Base-by-base conservation (phyloP, 2,888 invertebrate genomes). In the Thymelicus lineola region DNA sequence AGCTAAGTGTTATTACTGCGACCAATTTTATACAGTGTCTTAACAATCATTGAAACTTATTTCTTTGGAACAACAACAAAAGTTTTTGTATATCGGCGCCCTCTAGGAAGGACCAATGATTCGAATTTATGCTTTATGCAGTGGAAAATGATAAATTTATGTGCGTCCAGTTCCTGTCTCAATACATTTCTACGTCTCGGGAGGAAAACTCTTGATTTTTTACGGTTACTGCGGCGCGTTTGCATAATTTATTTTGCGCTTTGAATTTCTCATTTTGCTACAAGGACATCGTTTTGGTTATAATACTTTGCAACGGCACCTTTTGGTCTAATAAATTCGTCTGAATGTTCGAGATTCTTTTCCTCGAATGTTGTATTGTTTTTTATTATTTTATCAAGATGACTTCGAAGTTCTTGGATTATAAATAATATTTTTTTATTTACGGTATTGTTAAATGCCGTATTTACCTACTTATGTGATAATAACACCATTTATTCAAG, bases 81-180 rank as follows among this genome's bases (percentile, higher is more conserved):
- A 82, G 77, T 79, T 81, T 76, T 75, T 75, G 73, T 70, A 72
- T 72, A 62, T 68, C 71, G 45, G 55, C 74, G 79, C 81, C 88
- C 84, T 80, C 77, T 72, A 86, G 88, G 90, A 90, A 91, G 81
- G 85, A 88, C 84, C 89, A 90, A 87, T 91, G 92, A 92, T 89
- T 89, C 90, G 91, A 90, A 89, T 90, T 91, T 91, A 89, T 87
- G 93, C 89, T 93, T 93, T 91, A 93, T 93, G 91, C 91, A 90
- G 88, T 88, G 93, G 93, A 93, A 93, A 93, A 93, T 92, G 83
- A 93, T 89, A 93, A 92, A 93, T 93, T 92, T 92, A 93, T 90
- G 86, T 79, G 76, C 81, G 92, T 89, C 91, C 92, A 91, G 91
- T 88, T 91, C 91, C 91, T 87, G 84, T 80, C 79, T 75, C 84